phyloP scores from a whole-genome alignment of 2,797 vertebrate genomes.

The Morus bassanus region DNA sequence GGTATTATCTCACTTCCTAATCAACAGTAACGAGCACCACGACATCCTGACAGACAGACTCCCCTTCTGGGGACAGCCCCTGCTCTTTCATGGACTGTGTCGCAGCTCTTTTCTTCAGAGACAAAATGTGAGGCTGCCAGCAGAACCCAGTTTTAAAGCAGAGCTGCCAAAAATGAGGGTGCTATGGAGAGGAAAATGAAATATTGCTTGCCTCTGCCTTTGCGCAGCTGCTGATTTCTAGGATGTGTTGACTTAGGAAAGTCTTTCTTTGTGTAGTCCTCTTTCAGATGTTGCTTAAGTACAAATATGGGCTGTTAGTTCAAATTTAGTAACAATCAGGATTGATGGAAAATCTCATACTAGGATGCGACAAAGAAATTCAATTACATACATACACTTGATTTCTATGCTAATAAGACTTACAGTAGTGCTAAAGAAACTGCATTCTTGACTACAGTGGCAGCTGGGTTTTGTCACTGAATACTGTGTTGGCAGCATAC shows the following conservation, averaged over 20 bases:
- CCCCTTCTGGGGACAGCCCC: conserved; percentile 33
- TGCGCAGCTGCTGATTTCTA: conserved; percentile 41
- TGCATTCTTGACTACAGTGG: conserved; percentile 57
- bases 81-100: neutral
- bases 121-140: conserved; percentile 12
- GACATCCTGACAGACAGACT: conserved; percentile 7
- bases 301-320: conserved; percentile 63
- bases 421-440: conserved; percentile 61
- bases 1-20: conserved; percentile 56
- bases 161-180: conserved; percentile 5
- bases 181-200: neutral
- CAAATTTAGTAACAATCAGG: conserved; percentile 67
- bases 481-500: conserved; percentile 68
- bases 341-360: conserved; percentile 64
- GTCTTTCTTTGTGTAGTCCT: conserved; percentile 53
- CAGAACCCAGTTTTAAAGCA: neutral
- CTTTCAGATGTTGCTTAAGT: conserved; percentile 65
- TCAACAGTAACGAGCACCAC: neutral
- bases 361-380: conserved; percentile 67
- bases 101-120: neutral
- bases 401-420: conserved; percentile 68
- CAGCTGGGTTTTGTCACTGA: conserved; percentile 69
- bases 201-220: conserved; percentile 53
- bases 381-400: conserved; percentile 66
- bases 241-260: conserved; percentile 57